phyloP scores from a whole-genome alignment of 2,797 vertebrate genomes.

The Distichodus sexfasciatus region DNA sequence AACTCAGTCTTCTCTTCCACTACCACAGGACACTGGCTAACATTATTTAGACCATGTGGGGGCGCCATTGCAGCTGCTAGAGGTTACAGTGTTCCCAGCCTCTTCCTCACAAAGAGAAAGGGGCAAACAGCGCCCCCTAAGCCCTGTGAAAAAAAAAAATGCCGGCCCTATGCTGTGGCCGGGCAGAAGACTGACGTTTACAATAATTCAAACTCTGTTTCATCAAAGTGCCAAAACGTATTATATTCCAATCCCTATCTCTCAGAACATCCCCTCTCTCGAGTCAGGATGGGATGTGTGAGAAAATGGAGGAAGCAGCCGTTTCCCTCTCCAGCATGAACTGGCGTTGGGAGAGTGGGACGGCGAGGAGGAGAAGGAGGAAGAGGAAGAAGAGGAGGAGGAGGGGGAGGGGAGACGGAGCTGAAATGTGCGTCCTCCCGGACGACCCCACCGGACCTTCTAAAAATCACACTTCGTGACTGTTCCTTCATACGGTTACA shows the following conservation, averaged over 20 bases:
- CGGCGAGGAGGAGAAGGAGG: too few species aligned
- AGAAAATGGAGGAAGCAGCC: conserved; percentile 46
- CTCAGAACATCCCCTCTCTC: conserved; percentile 40
- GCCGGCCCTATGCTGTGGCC: background rate
- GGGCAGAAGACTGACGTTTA: conserved; percentile 23
- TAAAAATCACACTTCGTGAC: conserved; percentile 20
- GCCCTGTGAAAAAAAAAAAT: too few species aligned
- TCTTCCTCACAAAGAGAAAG: background rate
- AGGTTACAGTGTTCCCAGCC: conserved; percentile 13
- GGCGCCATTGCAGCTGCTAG: conserved; percentile 23
- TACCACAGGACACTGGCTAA: conserved; percentile 9
- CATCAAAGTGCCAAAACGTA: conserved; percentile 53
- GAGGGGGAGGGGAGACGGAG: conserved; percentile 14
- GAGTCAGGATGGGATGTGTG: conserved; percentile 46
- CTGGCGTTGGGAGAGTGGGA: too few species aligned
- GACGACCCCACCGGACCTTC: conserved; percentile 51
- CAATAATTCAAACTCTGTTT: conserved; percentile 29
- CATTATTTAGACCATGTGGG: conserved; percentile 36
- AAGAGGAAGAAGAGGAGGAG: conserved; percentile 34
- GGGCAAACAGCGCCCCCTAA: background rate
- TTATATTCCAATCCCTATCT: conserved; percentile 35
- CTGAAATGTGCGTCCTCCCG: conserved; percentile 51
- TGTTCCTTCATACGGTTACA: conserved; percentile 73
- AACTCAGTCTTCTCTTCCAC: conserved; percentile 18
- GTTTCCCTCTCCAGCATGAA: conserved; percentile 62